Conservation (phyloP, 2,888 invertebrate genomes). For the Chrysina gloriosa region DNA sequence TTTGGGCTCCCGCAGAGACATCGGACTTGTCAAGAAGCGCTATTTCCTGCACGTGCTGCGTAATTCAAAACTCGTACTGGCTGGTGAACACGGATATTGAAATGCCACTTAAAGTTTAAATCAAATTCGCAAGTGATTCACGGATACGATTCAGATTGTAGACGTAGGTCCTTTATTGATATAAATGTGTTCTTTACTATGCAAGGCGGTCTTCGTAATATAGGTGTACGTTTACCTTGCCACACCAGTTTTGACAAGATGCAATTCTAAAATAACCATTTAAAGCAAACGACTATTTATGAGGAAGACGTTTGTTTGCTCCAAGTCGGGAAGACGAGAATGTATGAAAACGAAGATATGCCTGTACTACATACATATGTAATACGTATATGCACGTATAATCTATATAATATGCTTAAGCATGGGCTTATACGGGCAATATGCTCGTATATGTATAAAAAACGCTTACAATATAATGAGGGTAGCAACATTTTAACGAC, state of each 20-base stretch:
- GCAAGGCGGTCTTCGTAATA: slow-evolving; percentile 10
- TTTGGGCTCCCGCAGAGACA: slow-evolving; percentile 53
- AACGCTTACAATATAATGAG: not conserved
- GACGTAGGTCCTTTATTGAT: slow-evolving; percentile 57
- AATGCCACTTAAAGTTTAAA: slow-evolving; percentile 62
- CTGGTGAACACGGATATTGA: slow-evolving; percentile 61
- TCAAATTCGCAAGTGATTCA: slow-evolving; percentile 60
- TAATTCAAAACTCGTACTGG: slow-evolving; percentile 54
- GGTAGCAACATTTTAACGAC: not conserved
- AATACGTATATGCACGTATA: too few species aligned
- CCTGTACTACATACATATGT: too few species aligned
- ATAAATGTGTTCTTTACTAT: slow-evolving; percentile 52
- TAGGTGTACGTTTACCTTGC: slow-evolving; percentile 3
- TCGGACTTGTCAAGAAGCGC: slow-evolving; percentile 57
- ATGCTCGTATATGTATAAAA: not conserved
- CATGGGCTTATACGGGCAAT: too few species aligned
- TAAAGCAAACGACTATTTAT: not conserved
- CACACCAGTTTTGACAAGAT: not conserved
- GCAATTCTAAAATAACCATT: not conserved
- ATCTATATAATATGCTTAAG: too few species aligned
- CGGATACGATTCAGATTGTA: slow-evolving; percentile 53
- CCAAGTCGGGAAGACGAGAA: not conserved
- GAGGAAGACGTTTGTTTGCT: not conserved
- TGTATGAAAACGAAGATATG: not conserved
- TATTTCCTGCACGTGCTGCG: slow-evolving; percentile 57